phyloP scores from a whole-genome alignment of 1,140 invertebrate species.

The Oncopeltus fasciatus region DNA sequence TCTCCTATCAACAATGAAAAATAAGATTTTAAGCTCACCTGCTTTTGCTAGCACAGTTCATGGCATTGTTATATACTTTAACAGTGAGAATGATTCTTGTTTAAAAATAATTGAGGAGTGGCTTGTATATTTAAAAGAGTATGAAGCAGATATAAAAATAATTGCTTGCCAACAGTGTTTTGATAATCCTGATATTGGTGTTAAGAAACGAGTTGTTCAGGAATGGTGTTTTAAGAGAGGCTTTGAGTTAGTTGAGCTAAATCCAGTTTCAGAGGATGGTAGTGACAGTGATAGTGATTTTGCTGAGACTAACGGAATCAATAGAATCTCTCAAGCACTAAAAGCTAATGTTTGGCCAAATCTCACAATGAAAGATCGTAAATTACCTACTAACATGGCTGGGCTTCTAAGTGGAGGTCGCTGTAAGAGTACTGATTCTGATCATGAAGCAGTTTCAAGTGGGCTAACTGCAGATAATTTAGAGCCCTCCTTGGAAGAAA shows the following conservation, averaged over 20 bases:
- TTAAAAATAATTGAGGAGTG: constrained; percentile 34
- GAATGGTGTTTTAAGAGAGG: constrained; percentile 48
- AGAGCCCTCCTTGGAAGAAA: constrained; percentile 12
- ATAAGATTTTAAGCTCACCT: constrained; percentile 32
- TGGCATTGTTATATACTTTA: constrained; percentile 42
- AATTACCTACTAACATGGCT: constrained; percentile 16
- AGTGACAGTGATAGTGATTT: constrained; percentile 40
- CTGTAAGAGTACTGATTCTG: constrained; percentile 1
- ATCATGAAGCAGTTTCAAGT: not conserved
- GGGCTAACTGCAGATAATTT: constrained; percentile 23
- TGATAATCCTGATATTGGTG: constrained; percentile 19
- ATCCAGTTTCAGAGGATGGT: constrained; percentile 36
- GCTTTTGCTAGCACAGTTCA: constrained; percentile 37
- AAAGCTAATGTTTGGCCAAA: constrained; percentile 66
- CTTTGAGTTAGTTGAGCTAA: constrained; percentile 60
- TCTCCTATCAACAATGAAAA: constrained; percentile 35
- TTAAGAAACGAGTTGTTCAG: constrained; percentile 29
- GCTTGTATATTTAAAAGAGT: constrained; percentile 35
- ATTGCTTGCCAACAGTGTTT: constrained; percentile 35
- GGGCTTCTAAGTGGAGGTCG: constrained; percentile 15
- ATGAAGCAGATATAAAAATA: constrained; percentile 36
- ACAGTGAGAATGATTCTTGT: constrained; percentile 36
- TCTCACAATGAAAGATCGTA: constrained; percentile 42
- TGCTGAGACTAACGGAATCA: constrained; percentile 47
- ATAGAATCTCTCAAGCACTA: constrained; percentile 57